These are phyloP conservation scores for Cheilosia vernalis DNA, from an alignment of 2,888 invertebrate species.

Conservation along the genomic window DNA sequence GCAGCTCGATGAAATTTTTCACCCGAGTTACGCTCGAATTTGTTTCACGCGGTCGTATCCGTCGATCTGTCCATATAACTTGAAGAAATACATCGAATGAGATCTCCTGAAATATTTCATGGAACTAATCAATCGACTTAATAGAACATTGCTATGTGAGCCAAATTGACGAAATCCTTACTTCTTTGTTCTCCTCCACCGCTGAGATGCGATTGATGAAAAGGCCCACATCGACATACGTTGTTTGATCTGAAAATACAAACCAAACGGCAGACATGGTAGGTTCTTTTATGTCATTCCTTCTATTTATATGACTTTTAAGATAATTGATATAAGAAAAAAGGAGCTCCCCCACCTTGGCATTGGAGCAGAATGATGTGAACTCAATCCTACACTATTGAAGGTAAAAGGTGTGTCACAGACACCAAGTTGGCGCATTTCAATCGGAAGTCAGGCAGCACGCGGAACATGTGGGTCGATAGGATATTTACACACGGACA, in stretches of 20 bases:
- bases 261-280: not conserved
- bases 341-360: not conserved
- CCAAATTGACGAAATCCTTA: slow-evolving; percentile 79
- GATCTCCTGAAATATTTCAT: slow-evolving; percentile 84
- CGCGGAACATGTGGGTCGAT: slow-evolving; percentile 13
- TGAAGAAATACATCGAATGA: slow-evolving; percentile 87
- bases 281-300: not conserved
- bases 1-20: slow-evolving; percentile 77
- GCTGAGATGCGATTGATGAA: slow-evolving; percentile 87
- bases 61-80: slow-evolving; percentile 86
- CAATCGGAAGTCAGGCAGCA: slow-evolving; percentile 58
- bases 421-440: slow-evolving; percentile 36
- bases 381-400: slow-evolving; percentile 28
- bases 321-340: slow-evolving; percentile 46
- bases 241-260: slow-evolving; percentile 61
- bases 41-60: slow-evolving; percentile 81
- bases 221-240: slow-evolving; percentile 83
- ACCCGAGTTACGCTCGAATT: slow-evolving; percentile 30
- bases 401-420: slow-evolving; percentile 57
- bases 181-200: slow-evolving; percentile 87
- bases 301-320: slow-evolving; percentile 46
- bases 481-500: slow-evolving; percentile 39
- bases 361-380: slow-evolving; percentile 16
- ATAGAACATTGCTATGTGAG: not conserved
- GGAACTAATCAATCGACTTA: slow-evolving; percentile 67